Evolutionary conservation across 2,797 vertebrate genomes (phyloP).

Genomic region (Sardinella longiceps): DNA sequence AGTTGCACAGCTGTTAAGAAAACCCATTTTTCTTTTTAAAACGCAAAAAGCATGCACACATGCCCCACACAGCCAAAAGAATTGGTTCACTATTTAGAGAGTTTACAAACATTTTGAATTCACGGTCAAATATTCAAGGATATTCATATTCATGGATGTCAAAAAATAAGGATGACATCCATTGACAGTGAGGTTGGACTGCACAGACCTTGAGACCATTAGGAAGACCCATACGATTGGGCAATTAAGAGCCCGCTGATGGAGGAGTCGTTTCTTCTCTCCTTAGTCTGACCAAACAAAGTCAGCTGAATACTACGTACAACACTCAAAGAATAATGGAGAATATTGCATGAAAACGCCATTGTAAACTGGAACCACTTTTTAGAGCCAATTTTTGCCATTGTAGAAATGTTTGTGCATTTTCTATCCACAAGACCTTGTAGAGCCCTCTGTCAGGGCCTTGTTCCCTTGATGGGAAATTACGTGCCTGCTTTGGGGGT

Average conservation of each 20-base stretch:
- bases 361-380: neutral
- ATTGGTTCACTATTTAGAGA: neutral
- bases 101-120: neutral
- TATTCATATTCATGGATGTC: neutral
- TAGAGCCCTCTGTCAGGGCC: neutral
- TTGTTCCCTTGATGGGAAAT: neutral
- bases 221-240: neutral
- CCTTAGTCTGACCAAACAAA: slow-evolving; percentile 40
- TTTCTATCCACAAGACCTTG: neutral
- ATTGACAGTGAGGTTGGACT: neutral
- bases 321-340: neutral
- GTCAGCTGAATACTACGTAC: neutral
- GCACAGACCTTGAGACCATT: slow-evolving; percentile 47
- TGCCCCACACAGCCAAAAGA: neutral
- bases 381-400: neutral
- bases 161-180: neutral
- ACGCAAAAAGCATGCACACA: neutral
- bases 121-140: neutral
- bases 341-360: neutral
- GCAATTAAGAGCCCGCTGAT: slow-evolving; percentile 43
- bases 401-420: neutral
- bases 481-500: neutral
- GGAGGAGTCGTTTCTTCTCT: slow-evolving; percentile 62
- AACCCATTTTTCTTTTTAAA: neutral
- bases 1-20: neutral